Evolutionary conservation across 2,113 vertebrate species (phyloP).

Genomic region (Gorsachius goisagi): DNA sequence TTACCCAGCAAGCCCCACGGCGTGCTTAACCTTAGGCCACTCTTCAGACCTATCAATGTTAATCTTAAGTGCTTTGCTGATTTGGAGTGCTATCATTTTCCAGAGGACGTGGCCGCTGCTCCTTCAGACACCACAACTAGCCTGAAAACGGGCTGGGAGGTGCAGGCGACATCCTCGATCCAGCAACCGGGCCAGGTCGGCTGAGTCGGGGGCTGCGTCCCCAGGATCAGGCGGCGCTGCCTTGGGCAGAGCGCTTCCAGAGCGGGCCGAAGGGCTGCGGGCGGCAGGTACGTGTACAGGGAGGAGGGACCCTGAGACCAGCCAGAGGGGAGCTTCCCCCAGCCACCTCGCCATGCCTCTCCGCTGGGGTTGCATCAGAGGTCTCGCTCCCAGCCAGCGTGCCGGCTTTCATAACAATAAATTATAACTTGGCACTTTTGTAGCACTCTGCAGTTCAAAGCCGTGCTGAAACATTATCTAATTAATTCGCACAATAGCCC

Average conservation of each 20-base stretch:
- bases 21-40: background rate
- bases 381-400: background rate
- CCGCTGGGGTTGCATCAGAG: background rate
- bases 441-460: slow-evolving; percentile 4
- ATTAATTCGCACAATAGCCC: slow-evolving; percentile 39
- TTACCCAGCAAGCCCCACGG: background rate
- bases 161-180: background rate
- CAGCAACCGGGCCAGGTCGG: accelerated
- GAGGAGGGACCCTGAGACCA: background rate
- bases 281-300: accelerated
- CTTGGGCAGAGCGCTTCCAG: background rate
- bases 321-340: accelerated
- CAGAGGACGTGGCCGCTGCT: background rate
- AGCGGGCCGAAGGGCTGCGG: background rate
- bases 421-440: slow-evolving; percentile 21
- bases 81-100: background rate
- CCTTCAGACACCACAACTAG: background rate
- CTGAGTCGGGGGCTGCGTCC: background rate
- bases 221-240: background rate
- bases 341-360: accelerated
- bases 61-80: slow-evolving; percentile 20
- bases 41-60: background rate
- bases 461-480: slow-evolving; percentile 6
- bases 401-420: background rate
- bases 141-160: background rate